Evolutionary conservation across 2,888 invertebrate genomes (phyloP), one percentile per base, ranked within the genome.

Genomic region (Eubasilissa splendida): DNA sequence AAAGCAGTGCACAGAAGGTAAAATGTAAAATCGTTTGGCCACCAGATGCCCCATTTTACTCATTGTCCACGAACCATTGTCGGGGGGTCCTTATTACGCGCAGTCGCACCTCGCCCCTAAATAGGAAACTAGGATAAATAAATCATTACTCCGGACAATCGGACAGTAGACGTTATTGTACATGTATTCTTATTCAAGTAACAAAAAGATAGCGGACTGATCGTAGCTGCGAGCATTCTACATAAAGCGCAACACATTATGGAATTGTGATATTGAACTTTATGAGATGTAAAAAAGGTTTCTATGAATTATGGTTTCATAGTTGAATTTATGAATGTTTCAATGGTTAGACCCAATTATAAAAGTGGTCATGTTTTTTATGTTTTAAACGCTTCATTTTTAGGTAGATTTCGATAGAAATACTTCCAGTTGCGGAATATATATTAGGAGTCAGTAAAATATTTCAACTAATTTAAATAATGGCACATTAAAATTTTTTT

Each of bases 61-160:
- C 74, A 75, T 81, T 81, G 81, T 81, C 66, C 74, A 22, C 74
- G 66, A 22, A 73, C 81, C 75, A 81, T 78, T 78, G 81, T 63
- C 74, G 58, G 56, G 22, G 66, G 74, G 76, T 82, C 81, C 81
- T 83, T 83, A 81, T 80, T 82, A 82, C 82, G 82, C 76, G 63
- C 77, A 77, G 73, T 80, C 81, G 83, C 83, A 80, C 78, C 82
- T 82, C 70, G 70, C n/a, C 4, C 3, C 53, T 33, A 58, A 59
- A 63, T 66, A 79, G 63, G 79, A 77, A 7, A 77, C 83, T 79
- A 60, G 83, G 79, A 80, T 83, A 83, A 82, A 83, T 83, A 83
- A 83, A 83, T 83, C 83, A 83, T 83, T 83, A 83, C 76, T 53
- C 31, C 63, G 54, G 59, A 83, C 81, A 83, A 83, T 81, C 70